Percentiles rank a stretch among this genome's conserved stretches.
phyloP scores from a whole-genome alignment of 2,797 vertebrate species.

The Premnoplex brunnescens region DNA sequence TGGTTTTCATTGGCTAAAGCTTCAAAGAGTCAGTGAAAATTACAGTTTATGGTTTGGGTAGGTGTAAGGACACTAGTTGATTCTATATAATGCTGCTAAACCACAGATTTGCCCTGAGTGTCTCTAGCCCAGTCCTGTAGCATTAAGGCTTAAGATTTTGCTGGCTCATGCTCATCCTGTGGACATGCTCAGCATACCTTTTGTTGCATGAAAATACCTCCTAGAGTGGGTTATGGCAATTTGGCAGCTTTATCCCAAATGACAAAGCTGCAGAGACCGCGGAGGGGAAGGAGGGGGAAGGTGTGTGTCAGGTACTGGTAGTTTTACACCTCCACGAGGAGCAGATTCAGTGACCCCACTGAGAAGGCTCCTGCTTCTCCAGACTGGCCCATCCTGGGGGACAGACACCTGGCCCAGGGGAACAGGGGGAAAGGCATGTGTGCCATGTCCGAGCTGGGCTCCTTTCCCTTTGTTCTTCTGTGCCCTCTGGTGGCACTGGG shows the following conservation, averaged over 20 bases:
- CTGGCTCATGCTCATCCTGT: background rate
- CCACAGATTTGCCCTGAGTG: background rate
- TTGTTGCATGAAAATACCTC: background rate
- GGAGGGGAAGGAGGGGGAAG: background rate
- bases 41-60: background rate
- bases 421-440: background rate
- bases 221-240: background rate
- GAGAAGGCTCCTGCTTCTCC: background rate
- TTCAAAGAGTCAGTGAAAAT: background rate
- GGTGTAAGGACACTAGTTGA: background rate
- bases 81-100: background rate
- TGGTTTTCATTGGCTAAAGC: background rate
- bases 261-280: background rate
- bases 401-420: background rate
- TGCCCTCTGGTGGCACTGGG: conserved; percentile 51
- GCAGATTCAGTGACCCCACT: background rate
- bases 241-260: background rate
- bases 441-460: background rate
- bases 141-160: background rate
- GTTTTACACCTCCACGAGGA: background rate
- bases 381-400: background rate
- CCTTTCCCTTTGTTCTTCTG: conserved; percentile 23
- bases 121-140: background rate
- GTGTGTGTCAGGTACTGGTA: background rate
- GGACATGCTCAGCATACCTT: background rate